phyloP scores from a whole-genome alignment of 2,888 invertebrate species.

The Machimus atricapillus region DNA sequence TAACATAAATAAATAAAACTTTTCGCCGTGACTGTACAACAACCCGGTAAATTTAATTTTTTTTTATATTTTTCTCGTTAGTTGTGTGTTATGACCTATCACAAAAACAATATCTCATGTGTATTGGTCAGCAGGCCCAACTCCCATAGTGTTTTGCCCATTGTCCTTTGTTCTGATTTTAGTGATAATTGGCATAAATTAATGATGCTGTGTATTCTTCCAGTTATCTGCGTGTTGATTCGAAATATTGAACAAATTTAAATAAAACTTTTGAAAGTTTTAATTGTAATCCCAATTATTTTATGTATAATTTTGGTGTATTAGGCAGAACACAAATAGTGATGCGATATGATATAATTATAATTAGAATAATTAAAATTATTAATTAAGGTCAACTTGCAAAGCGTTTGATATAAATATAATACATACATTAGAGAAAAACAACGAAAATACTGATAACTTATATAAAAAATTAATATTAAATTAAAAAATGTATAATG shows the following conservation, averaged over 20 bases:
- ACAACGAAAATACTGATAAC: too few relatives aligned
- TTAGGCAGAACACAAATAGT: not conserved
- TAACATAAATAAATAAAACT: too few relatives aligned
- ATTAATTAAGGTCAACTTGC: not conserved
- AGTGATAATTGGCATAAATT: not conserved
- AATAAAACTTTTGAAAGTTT: not conserved
- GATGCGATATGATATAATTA: not conserved
- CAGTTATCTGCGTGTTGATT: not conserved
- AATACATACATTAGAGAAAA: too few relatives aligned
- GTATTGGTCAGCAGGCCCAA: too few relatives aligned
- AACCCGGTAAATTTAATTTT: too few relatives aligned
- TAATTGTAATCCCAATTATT: not conserved
- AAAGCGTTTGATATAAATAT: not conserved
- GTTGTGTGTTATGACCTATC: too few relatives aligned
- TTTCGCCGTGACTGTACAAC: too few relatives aligned
- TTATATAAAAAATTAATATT: not conserved
- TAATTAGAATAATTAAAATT: not conserved
- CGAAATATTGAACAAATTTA: not conserved
- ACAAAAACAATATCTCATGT: too few relatives aligned
- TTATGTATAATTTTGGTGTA: not conserved
- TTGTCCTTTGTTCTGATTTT: not conserved
- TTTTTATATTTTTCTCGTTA: too few relatives aligned
- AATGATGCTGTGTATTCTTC: not conserved
- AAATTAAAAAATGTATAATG: not conserved
- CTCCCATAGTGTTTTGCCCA: too few relatives aligned